These are phyloP conservation scores for Cotesia congregata DNA, from an alignment of 2,888 invertebrate genomes.

Conservation along the genomic window DNA sequence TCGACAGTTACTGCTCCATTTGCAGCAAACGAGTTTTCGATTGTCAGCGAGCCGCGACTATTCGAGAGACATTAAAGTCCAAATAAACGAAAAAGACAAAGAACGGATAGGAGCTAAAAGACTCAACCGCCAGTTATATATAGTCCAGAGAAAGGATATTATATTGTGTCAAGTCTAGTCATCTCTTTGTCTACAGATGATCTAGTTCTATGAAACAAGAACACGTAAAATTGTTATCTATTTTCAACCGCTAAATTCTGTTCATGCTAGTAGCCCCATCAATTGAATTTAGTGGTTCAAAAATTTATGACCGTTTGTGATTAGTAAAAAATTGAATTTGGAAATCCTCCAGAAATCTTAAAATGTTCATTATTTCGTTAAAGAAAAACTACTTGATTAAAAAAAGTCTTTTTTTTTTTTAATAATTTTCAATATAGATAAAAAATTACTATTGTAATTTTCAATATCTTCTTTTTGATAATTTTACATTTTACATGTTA, in stretches of 20 bases:
- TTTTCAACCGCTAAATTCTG: neutral
- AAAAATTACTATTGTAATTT: no score
- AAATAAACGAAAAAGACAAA: neutral
- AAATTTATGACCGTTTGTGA: no score
- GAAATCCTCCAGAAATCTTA: no score
- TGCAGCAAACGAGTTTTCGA: slow-evolving; percentile 30
- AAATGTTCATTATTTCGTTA: no score
- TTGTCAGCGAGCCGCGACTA: slow-evolving; percentile 22
- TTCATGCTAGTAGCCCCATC: neutral
- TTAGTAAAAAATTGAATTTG: no score
- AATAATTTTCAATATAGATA: no score
- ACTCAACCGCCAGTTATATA: neutral
- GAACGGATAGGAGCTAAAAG: neutral
- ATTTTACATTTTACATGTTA: no score
- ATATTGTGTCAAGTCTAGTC: neutral
- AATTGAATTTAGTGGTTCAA: neutral
- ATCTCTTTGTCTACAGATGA: slow-evolving; percentile 8
- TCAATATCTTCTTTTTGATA: no score
- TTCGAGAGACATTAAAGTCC: slow-evolving; percentile 12
- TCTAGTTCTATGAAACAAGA: slow-evolving; percentile 17
- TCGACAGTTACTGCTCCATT: slow-evolving; percentile 30
- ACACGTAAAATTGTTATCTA: neutral
- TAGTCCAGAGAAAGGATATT: neutral
- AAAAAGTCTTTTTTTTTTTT: no score
- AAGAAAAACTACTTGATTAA: no score